phyloP scores from a whole-genome alignment of 2,113 vertebrate species.

The Macquaria australasica region DNA sequence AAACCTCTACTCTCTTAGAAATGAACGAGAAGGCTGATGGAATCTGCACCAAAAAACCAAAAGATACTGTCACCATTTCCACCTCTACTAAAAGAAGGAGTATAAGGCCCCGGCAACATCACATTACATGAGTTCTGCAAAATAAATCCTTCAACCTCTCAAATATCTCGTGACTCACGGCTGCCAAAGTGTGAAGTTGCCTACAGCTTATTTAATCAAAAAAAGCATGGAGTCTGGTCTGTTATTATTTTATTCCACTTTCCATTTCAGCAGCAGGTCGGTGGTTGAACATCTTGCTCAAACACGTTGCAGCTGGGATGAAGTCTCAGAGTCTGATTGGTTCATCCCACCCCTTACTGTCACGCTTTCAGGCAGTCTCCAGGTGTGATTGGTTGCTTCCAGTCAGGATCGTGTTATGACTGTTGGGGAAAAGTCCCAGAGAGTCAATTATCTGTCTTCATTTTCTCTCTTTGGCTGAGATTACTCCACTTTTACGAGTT shows the following conservation, averaged over 20 bases:
- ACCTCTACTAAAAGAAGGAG: not conserved
- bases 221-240: conserved; percentile 22
- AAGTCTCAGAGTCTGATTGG: conserved; percentile 21
- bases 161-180: conserved; percentile 11
- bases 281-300: conserved; percentile 50
- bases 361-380: not conserved
- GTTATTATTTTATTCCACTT: conserved; percentile 73
- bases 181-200: conserved; percentile 30
- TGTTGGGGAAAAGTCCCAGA: conserved; percentile 11
- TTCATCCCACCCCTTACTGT: conserved; percentile 3
- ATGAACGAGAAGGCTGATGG: not conserved
- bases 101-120: conserved; percentile 1
- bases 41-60: not conserved
- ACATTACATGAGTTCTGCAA: conserved; percentile 19
- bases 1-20: not conserved
- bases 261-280: conserved; percentile 55
- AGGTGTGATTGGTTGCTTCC: conserved; percentile 24
- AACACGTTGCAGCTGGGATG: conserved; percentile 48
- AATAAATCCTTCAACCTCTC: conserved; percentile 50
- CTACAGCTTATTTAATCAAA: conserved; percentile 31
- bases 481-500: conserved; percentile 12
- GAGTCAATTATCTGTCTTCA: conserved; percentile 26
- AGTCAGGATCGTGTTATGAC: conserved; percentile 14
- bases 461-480: not conserved
- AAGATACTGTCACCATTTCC: conserved; percentile 5